A percentile compares a stretch with the other conserved stretches of the same genome.
phyloP scores from a whole-genome alignment of 2,888 invertebrate genomes.

The Tineola bisselliella region DNA sequence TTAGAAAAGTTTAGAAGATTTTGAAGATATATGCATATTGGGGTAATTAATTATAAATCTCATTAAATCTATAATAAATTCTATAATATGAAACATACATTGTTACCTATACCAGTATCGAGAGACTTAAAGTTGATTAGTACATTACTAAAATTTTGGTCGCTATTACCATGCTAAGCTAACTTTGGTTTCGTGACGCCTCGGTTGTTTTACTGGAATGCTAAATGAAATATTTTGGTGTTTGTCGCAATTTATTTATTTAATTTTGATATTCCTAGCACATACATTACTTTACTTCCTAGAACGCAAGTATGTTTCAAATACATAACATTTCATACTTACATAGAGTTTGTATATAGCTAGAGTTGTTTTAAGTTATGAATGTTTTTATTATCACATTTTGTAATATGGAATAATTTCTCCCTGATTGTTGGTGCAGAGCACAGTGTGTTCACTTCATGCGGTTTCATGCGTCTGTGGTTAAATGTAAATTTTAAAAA shows the following conservation, averaged over 20 bases:
- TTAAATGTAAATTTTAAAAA: not conserved
- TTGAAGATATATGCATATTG: too few relatives aligned
- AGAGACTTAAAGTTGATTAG: too few relatives aligned
- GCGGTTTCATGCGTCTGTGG: not conserved
- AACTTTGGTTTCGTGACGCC: slow-evolving; percentile 49
- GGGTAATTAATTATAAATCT: too few relatives aligned
- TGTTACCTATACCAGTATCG: too few relatives aligned
- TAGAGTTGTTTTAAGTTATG: not conserved
- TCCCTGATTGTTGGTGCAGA: not conserved
- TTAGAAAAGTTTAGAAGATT: too few relatives aligned
- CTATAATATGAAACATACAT: too few relatives aligned
- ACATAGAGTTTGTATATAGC: not conserved
- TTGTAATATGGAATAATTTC: too few relatives aligned
- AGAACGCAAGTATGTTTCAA: not conserved
- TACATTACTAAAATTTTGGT: not conserved
- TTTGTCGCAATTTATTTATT: slow-evolving; percentile 50
- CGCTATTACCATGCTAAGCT: not conserved
- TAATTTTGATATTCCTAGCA: slow-evolving; percentile 4
- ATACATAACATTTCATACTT: not conserved
- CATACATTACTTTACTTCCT: slow-evolving; percentile 11
- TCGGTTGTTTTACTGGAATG: slow-evolving; percentile 49
- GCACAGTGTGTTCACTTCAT: not conserved
- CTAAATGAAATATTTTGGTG: slow-evolving; percentile 52
- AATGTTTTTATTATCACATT: not conserved
- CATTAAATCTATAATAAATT: too few relatives aligned